phyloP scores from a whole-genome alignment of 2,888 invertebrate species.

The Sphaerophoria rueppellii region DNA sequence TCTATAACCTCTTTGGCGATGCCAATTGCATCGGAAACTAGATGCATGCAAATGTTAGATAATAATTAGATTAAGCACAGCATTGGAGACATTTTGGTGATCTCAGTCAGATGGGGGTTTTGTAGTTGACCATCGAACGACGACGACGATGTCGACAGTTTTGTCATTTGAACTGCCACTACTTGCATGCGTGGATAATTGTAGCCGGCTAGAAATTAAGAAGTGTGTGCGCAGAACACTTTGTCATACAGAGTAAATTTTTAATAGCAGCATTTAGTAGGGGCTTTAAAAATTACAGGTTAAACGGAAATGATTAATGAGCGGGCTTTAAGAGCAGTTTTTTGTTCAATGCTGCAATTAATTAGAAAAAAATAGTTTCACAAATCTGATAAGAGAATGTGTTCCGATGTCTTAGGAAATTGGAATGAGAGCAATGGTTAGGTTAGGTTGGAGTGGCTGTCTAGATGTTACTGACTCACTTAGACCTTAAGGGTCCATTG shows the following conservation, averaged over 20 bases:
- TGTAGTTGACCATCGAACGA: background rate
- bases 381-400: background rate
- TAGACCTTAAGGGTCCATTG: no score
- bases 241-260: conserved; percentile 26
- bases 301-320: conserved; percentile 59
- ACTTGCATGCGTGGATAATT: conserved; percentile 54
- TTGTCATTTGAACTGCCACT: background rate
- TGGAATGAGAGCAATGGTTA: no score
- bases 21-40: background rate
- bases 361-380: background rate
- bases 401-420: no score
- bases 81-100: conserved; percentile 25
- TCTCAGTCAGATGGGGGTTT: conserved; percentile 48
- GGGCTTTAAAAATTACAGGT: conserved; percentile 4
- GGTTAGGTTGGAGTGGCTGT: no score
- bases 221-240: conserved; percentile 4
- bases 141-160: no score
- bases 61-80: background rate
- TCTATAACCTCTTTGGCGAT: conserved; percentile 37
- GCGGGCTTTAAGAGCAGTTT: conserved; percentile 2
- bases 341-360: no score
- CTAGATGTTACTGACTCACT: no score
- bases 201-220: conserved; percentile 33
- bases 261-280: conserved; percentile 31
- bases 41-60: conserved; percentile 36